phyloP scores from a whole-genome alignment of 2,888 invertebrate genomes.

The Yponomeuta plumbellus region DNA sequence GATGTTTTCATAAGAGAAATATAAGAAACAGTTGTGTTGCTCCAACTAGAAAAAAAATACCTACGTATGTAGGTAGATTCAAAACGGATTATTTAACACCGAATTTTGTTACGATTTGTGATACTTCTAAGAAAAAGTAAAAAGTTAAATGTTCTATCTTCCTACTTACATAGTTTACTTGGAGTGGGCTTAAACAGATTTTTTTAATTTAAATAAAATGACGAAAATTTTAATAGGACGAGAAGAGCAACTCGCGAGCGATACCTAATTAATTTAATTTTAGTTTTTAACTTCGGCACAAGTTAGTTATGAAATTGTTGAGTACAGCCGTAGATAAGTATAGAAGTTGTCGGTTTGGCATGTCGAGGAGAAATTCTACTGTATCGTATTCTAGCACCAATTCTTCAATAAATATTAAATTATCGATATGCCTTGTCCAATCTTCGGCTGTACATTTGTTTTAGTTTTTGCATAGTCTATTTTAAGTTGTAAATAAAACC shows the following conservation, averaged over 20 bases:
- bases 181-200: too few species aligned
- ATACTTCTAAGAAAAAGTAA: too few species aligned
- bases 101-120: too few species aligned
- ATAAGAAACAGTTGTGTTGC: too few species aligned
- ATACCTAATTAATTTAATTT: not conserved
- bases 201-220: too few species aligned
- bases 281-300: not conserved
- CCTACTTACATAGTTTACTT: too few species aligned
- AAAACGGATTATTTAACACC: too few species aligned
- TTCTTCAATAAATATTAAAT: not conserved
- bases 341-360: not conserved
- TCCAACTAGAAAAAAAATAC: too few species aligned
- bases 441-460: constrained; percentile 8
- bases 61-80: too few species aligned
- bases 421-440: not conserved
- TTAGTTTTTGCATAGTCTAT: constrained; percentile 16
- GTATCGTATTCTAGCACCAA: not conserved
- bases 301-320: not conserved
- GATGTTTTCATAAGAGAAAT: too few species aligned
- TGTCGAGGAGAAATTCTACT: not conserved
- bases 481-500: constrained; percentile 21
- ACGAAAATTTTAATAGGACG: not conserved
- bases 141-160: too few species aligned
- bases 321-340: not conserved
- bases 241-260: not conserved